Conservation (phyloP, 2,888 invertebrate species). For the Hecatera dysodea region DNA sequence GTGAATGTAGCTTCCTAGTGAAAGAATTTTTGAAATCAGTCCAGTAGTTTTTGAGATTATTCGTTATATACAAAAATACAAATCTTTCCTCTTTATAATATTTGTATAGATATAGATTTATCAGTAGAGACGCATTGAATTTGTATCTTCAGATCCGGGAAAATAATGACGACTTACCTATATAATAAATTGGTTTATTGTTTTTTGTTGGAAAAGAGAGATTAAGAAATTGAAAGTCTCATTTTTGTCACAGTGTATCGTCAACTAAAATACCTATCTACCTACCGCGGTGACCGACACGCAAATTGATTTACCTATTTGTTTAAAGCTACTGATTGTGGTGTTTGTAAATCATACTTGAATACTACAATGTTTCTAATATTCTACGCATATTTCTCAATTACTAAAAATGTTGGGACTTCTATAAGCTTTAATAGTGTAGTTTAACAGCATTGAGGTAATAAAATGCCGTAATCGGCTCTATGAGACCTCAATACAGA, state of each 20-base stretch:
- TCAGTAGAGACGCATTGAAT: neutral
- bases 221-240: neutral
- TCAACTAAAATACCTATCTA: no score
- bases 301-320: no score
- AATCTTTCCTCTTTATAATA: no score
- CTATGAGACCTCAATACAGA: conserved; percentile 62
- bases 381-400: conserved; percentile 27
- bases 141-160: neutral
- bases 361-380: conserved; percentile 4
- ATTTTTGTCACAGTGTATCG: neutral
- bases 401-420: conserved; percentile 31
- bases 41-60: no score
- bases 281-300: no score
- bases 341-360: neutral
- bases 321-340: no score
- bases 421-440: conserved; percentile 38
- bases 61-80: no score
- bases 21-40: no score
- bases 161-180: neutral
- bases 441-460: conserved; percentile 46
- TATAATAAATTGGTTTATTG: neutral
- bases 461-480: conserved; percentile 57
- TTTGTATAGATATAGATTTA: neutral
- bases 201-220: neutral
- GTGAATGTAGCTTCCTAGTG: no score